Conservation (phyloP, 2,797 vertebrate species). For the Distichodus sexfasciatus region DNA sequence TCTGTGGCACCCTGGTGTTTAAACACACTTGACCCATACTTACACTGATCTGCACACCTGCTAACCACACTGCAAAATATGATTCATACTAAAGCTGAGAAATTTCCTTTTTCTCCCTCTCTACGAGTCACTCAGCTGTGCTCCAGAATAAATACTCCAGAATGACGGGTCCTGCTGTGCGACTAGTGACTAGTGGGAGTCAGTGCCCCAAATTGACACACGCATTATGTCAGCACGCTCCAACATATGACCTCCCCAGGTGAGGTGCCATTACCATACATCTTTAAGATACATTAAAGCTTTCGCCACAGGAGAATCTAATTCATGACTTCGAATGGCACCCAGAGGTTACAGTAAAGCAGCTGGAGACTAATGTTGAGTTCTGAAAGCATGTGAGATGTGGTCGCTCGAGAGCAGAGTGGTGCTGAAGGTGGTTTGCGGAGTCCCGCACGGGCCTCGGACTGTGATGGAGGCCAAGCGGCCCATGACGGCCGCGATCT, state of each 20-base stretch:
- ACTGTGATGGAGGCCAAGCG: background rate
- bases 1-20: background rate
- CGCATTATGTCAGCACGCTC: background rate
- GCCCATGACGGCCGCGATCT: no score
- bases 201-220: background rate
- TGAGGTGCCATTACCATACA: background rate
- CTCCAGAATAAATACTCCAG: slow-evolving; percentile 7
- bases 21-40: slow-evolving; percentile 7
- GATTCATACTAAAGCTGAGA: slow-evolving; percentile 1
- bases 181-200: background rate
- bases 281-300: background rate
- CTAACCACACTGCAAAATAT: slow-evolving; percentile 1
- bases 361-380: background rate
- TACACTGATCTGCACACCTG: slow-evolving; percentile 1
- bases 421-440: background rate
- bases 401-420: background rate
- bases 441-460: background rate
- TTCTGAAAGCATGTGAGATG: background rate
- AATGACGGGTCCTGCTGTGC: background rate
- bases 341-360: background rate
- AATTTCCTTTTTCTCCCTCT: background rate
- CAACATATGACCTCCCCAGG: background rate
- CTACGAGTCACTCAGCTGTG: background rate
- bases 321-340: background rate
- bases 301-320: background rate